Evolutionary conservation across 53 echinoderm and acorn worm genomes (phyloP).

Genomic region (Paracentrotus lividus): DNA sequence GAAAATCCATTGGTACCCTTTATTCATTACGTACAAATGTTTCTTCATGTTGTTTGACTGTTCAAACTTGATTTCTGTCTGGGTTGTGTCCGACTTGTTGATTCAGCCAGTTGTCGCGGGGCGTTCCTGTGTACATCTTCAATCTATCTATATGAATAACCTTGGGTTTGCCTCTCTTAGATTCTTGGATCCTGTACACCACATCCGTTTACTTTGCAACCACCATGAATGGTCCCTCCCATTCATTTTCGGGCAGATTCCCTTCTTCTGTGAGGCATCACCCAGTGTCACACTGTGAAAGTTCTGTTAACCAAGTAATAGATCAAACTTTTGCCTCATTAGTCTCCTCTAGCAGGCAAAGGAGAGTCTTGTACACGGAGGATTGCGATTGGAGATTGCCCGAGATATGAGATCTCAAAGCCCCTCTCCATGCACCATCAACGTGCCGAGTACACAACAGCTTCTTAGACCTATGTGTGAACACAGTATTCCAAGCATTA

Average conservation of each 20-base stretch:
- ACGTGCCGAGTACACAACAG: conserved; percentile 68
- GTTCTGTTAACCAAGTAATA: background rate
- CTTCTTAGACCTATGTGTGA: conserved; percentile 31
- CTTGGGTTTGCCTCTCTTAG: conserved; percentile 24
- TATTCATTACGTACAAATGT: too few species aligned
- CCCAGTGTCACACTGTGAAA: background rate
- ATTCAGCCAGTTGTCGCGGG: background rate
- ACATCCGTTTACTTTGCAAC: conserved; percentile 29
- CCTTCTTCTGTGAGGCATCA: conserved; percentile 16
- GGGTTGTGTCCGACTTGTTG: background rate
- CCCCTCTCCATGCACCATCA: conserved; percentile 44
- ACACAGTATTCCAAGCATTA: conserved; percentile 63
- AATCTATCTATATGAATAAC: conserved; percentile 61
- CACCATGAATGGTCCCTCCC: conserved; percentile 49
- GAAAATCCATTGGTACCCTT: too few species aligned
- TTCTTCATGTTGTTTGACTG: background rate
- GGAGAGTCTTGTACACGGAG: conserved; percentile 34
- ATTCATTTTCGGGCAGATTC: conserved; percentile 9
- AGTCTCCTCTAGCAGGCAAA: conserved; percentile 34
- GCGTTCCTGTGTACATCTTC: conserved; percentile 4
- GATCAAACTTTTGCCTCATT: conserved; percentile 55
- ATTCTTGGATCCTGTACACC: conserved; percentile 17
- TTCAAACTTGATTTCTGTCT: background rate
- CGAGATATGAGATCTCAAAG: background rate
- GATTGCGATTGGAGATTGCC: background rate